Percentiles rank a stretch among this genome's conserved stretches.
Conservation (phyloP, 2,888 invertebrate genomes). For the Cephalotes varians region DNA sequence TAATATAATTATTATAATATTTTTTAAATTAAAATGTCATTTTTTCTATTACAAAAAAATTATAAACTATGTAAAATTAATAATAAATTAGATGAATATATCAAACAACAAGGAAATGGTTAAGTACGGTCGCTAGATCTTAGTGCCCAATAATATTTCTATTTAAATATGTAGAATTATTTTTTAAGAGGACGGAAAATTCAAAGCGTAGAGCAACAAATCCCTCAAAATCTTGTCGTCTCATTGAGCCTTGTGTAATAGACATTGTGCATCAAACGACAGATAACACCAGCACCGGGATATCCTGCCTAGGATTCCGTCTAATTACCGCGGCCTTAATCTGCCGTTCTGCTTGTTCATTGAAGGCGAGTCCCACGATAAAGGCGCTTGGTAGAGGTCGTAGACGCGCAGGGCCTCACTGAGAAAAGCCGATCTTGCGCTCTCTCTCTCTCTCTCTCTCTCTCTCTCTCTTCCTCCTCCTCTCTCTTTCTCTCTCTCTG, state of each 20-base stretch:
- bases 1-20: background rate
- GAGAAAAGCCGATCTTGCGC: constrained; percentile 1
- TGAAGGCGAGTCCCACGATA: constrained; percentile 49
- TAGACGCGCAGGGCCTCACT: constrained; percentile 23
- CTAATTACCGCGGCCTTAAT: constrained; percentile 65
- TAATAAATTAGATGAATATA: no score
- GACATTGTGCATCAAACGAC: constrained; percentile 27
- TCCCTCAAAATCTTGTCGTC: background rate
- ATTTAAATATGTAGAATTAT: no score
- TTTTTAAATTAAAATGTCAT: background rate
- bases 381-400: constrained; percentile 34
- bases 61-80: background rate
- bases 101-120: no score
- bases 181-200: background rate
- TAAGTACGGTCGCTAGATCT: no score
- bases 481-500: background rate
- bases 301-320: constrained; percentile 52
- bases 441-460: background rate
- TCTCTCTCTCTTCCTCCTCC: background rate
- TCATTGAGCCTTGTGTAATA: background rate
- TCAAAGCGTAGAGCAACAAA: no score
- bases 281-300: constrained; percentile 38
- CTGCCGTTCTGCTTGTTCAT: constrained; percentile 55
- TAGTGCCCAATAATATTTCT: no score
- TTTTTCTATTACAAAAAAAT: background rate